Percentiles rank a stretch among this genome's conserved stretches.
Conservation (phyloP, 2,797 vertebrate species). For the Sebastes variabilis region DNA sequence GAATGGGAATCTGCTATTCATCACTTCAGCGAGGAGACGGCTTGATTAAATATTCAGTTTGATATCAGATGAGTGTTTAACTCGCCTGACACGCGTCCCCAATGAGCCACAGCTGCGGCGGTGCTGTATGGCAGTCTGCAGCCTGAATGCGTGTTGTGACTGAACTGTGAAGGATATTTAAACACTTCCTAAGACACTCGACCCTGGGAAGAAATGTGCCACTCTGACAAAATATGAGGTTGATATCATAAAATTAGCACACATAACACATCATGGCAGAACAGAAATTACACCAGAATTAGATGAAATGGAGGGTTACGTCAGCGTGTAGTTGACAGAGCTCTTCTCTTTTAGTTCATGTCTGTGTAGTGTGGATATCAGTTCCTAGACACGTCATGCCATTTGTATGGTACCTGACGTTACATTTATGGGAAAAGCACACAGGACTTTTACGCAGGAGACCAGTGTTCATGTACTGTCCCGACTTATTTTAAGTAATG, state of each 20-base stretch:
- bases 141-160: slow-evolving; percentile 14
- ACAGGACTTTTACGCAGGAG: neutral
- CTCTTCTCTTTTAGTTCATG: neutral
- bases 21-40: slow-evolving; percentile 21
- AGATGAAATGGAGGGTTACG: neutral
- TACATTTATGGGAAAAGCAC: neutral
- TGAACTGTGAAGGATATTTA: slow-evolving; percentile 3
- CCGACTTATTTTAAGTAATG: too few species aligned
- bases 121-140: neutral
- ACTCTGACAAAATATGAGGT: neutral
- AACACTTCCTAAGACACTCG: slow-evolving; percentile 10
- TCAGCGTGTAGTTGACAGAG: neutral
- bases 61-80: slow-evolving; percentile 58
- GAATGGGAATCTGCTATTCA: slow-evolving; percentile 17
- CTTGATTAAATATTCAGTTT: slow-evolving; percentile 60
- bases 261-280: neutral
- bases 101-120: slow-evolving; percentile 43
- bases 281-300: neutral
- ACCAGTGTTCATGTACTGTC: neutral
- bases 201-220: neutral
- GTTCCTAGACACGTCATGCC: neutral
- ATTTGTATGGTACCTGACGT: neutral
- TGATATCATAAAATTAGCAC: slow-evolving; percentile 11
- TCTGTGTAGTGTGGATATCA: neutral
- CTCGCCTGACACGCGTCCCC: slow-evolving; percentile 22